These are phyloP conservation scores for Pentalonia nigronervosa DNA, from an alignment of 1,140 invertebrate species.

Conservation along the genomic window DNA sequence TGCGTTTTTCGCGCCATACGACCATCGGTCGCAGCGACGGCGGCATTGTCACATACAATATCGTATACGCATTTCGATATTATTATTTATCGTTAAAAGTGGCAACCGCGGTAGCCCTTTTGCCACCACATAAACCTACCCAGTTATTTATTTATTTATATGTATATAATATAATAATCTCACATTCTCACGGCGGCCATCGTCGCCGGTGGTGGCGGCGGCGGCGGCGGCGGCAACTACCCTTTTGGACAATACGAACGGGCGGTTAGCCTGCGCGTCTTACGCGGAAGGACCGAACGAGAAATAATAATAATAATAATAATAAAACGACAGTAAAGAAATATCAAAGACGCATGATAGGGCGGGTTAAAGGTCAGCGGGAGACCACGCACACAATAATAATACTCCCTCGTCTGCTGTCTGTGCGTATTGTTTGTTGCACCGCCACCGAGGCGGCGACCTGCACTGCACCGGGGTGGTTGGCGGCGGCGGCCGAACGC, in stretches of 20 bases:
- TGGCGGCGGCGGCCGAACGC: background rate
- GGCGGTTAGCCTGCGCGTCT: background rate
- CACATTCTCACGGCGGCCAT: background rate
- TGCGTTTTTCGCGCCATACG: conserved; percentile 3
- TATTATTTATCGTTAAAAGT: conserved; percentile 3
- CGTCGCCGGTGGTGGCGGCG: background rate
- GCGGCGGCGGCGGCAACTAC: no score
- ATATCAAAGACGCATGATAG: background rate
- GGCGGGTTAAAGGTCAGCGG: background rate
- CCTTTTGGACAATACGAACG: background rate
- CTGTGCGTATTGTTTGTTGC: background rate
- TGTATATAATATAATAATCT: no score
- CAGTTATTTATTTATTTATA: no score
- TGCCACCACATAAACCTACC: background rate
- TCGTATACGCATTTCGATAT: background rate
- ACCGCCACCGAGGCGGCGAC: background rate
- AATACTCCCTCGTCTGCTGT: no score
- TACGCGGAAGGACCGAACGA: conserved; percentile 7
- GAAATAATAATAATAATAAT: background rate
- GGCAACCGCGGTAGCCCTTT: background rate
- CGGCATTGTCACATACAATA: background rate
- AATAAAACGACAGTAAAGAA: background rate
- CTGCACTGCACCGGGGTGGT: conserved; percentile 5
- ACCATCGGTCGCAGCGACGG: background rate
- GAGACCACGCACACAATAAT: background rate